A percentile compares a stretch with the other conserved stretches of the same genome.
Conservation (phyloP, 2,113 vertebrate species). For the Lichenostomus cassidix region DNA sequence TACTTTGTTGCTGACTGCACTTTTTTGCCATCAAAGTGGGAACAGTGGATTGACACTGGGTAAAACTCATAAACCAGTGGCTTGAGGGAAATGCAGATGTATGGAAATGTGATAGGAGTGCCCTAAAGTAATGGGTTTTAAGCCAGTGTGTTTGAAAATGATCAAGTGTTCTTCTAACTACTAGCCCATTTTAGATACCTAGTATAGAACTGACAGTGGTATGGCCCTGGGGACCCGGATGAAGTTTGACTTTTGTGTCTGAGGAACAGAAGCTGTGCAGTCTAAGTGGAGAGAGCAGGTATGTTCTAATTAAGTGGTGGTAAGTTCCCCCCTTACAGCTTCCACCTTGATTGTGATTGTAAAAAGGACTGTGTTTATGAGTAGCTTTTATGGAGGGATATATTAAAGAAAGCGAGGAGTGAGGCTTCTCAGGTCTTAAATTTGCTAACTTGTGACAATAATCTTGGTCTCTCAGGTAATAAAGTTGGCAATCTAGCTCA, state of each 20-base stretch:
- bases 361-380: slow-evolving; percentile 13
- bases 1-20: slow-evolving; percentile 31
- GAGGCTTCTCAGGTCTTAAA: slow-evolving; percentile 31
- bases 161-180: neutral
- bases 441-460: slow-evolving; percentile 37
- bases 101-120: slow-evolving; percentile 38
- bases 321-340: neutral
- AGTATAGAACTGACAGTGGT: neutral
- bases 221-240: neutral
- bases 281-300: neutral
- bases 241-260: slow-evolving; percentile 17
- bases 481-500: slow-evolving; percentile 1
- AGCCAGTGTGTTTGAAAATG: slow-evolving; percentile 15
- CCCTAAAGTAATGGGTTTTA: slow-evolving; percentile 5
- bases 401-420: neutral
- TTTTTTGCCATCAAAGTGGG: neutral
- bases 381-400: slow-evolving; percentile 28
- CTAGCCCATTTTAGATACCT: neutral
- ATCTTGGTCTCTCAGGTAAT: slow-evolving; percentile 6
- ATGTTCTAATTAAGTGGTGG: neutral
- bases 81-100: slow-evolving; percentile 48
- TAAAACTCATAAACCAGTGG: slow-evolving; percentile 27
- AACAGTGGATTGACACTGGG: neutral
- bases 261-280: neutral
- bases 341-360: neutral